Base-by-base conservation (phyloP, 2,113 vertebrate genomes). In the Irena cyanogastra region DNA sequence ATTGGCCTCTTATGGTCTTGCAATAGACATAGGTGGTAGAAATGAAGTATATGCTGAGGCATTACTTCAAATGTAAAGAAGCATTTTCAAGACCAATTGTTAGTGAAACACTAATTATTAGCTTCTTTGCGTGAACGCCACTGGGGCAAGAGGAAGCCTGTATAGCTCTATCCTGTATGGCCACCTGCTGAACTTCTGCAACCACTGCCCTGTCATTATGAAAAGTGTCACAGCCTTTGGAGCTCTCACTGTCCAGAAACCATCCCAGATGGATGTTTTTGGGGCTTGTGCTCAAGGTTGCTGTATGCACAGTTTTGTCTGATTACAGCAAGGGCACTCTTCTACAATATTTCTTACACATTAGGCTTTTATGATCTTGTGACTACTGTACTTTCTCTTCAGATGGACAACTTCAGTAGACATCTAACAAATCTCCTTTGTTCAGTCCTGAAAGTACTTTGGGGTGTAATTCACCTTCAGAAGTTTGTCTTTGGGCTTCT, bases 61-160 rank as follows among this genome's bases (percentile, higher is more conserved):
- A 61, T 74, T 69, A 30, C 19, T 80, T 83, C 15, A 83, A 19
- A 20, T 10, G 3, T 61, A 75, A 84, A 53, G 50, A 61, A 66
- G 4, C 3, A 24, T 44, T 89, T 71, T 64, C 23, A 72, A 44
- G 53, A 66, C 39, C 28, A 27, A 1, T 35, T 72, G 13, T 22
- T 33, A 74, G 11, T 41, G 27, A 39, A 64, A 56, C 10, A 12
- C 3, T 3, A 49, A 26, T 52, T n/a, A n/a, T n/a, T n/a, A 13
- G 9, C 35, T 87, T 72, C 22, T 54, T 54, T 35, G 17, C 56
- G 27, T 45, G 23, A 23, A 37, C 26, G 13, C 4, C n/a, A 19
- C 8, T 0, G 1, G 4, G 20, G 14, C 2, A 3, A 47, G 16
- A 64, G 4, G 4, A 80, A 28, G 5, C 20, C n/a, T n/a, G 3